Evolutionary conservation across 2,888 invertebrate genomes (phyloP), one percentile per base, ranked within the genome.

Genomic region (Hybos culiciformis): DNA sequence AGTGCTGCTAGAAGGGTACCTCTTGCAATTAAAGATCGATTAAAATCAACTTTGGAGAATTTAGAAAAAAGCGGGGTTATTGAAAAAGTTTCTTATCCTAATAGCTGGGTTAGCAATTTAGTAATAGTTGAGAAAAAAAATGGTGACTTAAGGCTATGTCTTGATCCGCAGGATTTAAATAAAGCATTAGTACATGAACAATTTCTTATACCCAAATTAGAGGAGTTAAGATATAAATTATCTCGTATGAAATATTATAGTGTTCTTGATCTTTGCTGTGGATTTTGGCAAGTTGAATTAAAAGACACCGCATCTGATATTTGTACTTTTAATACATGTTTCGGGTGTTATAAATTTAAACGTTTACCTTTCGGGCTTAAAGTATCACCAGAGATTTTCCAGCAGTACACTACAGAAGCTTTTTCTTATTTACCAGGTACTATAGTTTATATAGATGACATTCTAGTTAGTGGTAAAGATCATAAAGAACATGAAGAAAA

Each of bases 271-370:
- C 24, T 49, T 47, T 51, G 42, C 42, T 46, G 36, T 46, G 48
- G 15, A 46, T 50, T 46, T 50, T 49, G 47, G 46, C 43, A 33
- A 39, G 9, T 43, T 9, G 15, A 32, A 24, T 18, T 44, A 37
- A 42, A 39, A 39, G 53, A 46, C 63, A 60, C n/a, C 54, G 52
- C 39, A 56, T 60, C 47, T 61, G 59, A 12, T 54, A 51, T 20
- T 50, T 53, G 46, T 54, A 54, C 23, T 43, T 53, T 53, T 37
- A 50, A 56, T 50, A 41, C 42, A 9, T 41, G 38, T 3, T 41
- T 41, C 34, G 41, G 34, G 17, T 14, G 38, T 34, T 40, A 41
- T 42, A 31, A 47, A 50, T 20, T 41, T 52, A 34, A 43, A 18
- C 44, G 52, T 12, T 42, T 43, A 5, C 51, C 51, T 3, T 53